Percentiles rank a stretch among this genome's conserved stretches.
phyloP scores from a whole-genome alignment of 92 coral and sea anemone genomes.

The Bergia puertoricense region DNA sequence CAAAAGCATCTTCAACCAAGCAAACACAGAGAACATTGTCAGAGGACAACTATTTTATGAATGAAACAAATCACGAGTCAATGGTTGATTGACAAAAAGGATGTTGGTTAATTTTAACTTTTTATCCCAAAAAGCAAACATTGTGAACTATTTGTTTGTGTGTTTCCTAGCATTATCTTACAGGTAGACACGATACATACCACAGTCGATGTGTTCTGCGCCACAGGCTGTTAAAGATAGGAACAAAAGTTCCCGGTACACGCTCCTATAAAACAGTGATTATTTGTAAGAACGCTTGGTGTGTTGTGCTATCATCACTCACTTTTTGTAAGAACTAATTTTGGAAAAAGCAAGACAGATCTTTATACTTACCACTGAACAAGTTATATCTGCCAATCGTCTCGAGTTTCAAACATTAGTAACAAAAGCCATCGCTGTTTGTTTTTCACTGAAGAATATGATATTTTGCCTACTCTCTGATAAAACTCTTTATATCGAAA shows the following conservation, averaged over 20 bases:
- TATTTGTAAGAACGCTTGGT: not conserved
- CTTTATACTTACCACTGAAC: no score
- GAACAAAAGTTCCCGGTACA: constrained; percentile 90
- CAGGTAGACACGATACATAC: constrained; percentile 52
- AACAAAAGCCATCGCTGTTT: no score
- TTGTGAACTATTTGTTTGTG: not conserved
- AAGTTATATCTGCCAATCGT: no score
- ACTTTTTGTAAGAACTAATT: not conserved
- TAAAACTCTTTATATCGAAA: no score
- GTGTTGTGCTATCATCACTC: not conserved
- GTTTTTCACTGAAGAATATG: no score
- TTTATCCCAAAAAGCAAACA: not conserved
- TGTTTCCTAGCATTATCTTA: not conserved
- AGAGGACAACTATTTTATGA: not conserved
- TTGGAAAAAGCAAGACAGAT: no score
- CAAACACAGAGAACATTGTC: not conserved
- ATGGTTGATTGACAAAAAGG: no score
- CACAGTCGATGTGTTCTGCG: constrained; percentile 85
- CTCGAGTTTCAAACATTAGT: no score
- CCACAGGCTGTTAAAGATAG: constrained; percentile 92
- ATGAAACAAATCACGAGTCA: not conserved
- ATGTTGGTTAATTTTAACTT: no score
- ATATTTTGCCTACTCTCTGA: no score
- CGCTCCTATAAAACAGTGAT: constrained; percentile 68
- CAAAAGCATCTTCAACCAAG: constrained; percentile 76